Conservation (phyloP, 2,113 vertebrate species). For the Dunckerocampus dactyliophorus region DNA sequence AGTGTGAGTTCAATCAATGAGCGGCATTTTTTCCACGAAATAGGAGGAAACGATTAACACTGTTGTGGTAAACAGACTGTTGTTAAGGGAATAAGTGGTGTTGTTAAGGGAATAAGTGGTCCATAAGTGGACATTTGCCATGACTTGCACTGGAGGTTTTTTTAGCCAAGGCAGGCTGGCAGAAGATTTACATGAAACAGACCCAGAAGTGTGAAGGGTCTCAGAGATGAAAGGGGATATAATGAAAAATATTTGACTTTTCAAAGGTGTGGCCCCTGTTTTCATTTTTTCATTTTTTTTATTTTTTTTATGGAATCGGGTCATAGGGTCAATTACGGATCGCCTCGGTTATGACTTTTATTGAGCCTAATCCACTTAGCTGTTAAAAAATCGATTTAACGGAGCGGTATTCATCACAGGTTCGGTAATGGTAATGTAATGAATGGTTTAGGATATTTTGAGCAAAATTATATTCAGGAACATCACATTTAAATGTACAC, state of each 20-base stretch:
- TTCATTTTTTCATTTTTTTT: constrained; percentile 50
- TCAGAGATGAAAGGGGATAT: constrained; percentile 49
- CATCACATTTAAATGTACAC: too few relatives aligned
- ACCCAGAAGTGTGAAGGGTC: constrained; percentile 47
- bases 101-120: neutral
- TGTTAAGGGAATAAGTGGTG: constrained; percentile 1
- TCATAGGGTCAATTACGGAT: constrained; percentile 12
- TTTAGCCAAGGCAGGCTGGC: constrained; percentile 10
- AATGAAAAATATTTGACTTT: constrained; percentile 43
- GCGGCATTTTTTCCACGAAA: constrained; percentile 1
- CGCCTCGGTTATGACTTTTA: constrained; percentile 6
- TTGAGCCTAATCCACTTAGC: too few relatives aligned
- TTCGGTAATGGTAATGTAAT: too few relatives aligned
- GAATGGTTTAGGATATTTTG: too few relatives aligned
- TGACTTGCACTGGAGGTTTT: constrained; percentile 24
- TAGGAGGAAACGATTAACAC: neutral
- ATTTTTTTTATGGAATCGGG: constrained; percentile 32
- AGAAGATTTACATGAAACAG: constrained; percentile 49
- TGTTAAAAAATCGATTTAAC: too few relatives aligned
- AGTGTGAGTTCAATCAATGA: neutral
- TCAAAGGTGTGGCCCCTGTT: constrained; percentile 42
- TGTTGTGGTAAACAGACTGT: constrained; percentile 16
- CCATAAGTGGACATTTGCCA: constrained; percentile 27
- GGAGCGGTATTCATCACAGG: too few relatives aligned
- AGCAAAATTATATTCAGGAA: too few relatives aligned